These are phyloP conservation scores for Leptodactylus fallax DNA, from an alignment of 2,797 vertebrate genomes.

Conservation along the genomic window DNA sequence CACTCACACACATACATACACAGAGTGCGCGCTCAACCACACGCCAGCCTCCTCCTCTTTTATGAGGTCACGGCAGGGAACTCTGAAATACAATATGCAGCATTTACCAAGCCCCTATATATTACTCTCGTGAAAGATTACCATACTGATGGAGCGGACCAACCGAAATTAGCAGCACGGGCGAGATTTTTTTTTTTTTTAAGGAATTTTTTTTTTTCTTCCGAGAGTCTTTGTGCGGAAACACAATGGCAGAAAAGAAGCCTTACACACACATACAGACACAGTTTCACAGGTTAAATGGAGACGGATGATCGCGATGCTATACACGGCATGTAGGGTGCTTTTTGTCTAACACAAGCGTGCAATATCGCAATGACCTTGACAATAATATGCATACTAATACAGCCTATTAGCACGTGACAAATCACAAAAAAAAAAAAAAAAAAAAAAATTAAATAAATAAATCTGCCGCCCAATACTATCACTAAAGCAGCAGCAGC, in stretches of 20 bases:
- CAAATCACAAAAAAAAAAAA: conserved; percentile 20
- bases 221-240: conserved; percentile 46
- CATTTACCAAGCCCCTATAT: conserved; percentile 85
- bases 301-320: conserved; percentile 11
- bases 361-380: conserved; percentile 52
- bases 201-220: conserved; percentile 8
- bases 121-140: conserved; percentile 80
- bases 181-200: conserved; percentile 65
- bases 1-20: conserved; percentile 80
- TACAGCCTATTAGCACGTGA: conserved; percentile 24
- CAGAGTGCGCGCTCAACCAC: conserved; percentile 85
- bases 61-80: conserved; percentile 90
- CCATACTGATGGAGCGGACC: conserved; percentile 79
- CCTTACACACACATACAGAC: neutral
- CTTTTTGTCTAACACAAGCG: neutral
- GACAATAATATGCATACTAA: conserved; percentile 27
- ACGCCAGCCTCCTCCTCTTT: conserved; percentile 88
- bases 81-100: conserved; percentile 87
- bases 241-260: conserved; percentile 52
- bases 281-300: conserved; percentile 13
- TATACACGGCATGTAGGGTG: neutral
- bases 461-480: neutral
- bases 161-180: conserved; percentile 60
- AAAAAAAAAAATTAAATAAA: neutral
- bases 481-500: conserved; percentile 70